Conservation (phyloP, 2,797 vertebrate genomes). For the Muscicapa striata region DNA sequence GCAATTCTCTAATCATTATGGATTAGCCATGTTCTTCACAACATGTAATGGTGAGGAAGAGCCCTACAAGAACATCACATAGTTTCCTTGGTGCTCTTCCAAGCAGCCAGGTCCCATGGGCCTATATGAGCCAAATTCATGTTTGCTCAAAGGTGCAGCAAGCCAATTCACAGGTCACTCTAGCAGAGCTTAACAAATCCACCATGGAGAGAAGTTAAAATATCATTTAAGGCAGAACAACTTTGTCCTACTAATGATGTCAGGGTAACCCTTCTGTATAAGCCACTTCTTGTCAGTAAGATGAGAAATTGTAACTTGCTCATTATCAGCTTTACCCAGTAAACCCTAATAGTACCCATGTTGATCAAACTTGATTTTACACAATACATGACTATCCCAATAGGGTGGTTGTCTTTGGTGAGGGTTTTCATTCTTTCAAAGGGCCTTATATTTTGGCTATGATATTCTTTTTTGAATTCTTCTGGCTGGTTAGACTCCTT, state of each 20-base stretch:
- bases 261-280: neutral
- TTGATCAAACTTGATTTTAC: neutral
- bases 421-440: neutral
- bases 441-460: neutral
- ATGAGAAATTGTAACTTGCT: neutral
- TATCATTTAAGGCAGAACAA: neutral
- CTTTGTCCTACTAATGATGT: neutral
- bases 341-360: neutral
- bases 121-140: neutral
- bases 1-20: neutral
- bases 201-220: neutral
- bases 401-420: neutral
- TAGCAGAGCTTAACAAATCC: neutral
- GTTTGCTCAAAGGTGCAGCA: neutral
- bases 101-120: neutral
- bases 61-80: neutral
- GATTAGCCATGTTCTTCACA: neutral
- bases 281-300: neutral
- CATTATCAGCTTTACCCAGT: neutral
- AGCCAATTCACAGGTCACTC: neutral
- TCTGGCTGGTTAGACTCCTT: neutral
- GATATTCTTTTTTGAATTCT: neutral
- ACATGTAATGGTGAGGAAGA: neutral
- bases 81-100: neutral
- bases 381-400: neutral